These are phyloP conservation scores for Mormyrus iriodes DNA, from an alignment of 2,113 vertebrate species.

Conservation along the genomic window DNA sequence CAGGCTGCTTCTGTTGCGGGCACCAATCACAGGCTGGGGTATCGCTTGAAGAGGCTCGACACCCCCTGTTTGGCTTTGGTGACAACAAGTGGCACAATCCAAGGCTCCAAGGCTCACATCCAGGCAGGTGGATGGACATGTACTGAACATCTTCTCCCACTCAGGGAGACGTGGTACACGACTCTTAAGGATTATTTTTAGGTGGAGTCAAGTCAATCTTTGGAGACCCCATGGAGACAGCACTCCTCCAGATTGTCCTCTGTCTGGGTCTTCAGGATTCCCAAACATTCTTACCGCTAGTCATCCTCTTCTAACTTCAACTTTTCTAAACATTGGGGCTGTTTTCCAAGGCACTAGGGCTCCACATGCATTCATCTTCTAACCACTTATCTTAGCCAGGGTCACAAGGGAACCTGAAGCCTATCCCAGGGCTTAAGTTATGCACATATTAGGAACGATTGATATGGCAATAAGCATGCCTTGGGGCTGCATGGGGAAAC, in stretches of 20 bases:
- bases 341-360: not conserved
- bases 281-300: not conserved
- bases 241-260: not conserved
- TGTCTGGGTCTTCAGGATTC: not conserved
- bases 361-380: not conserved
- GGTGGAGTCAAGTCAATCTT: not conserved
- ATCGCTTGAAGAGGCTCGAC: not conserved
- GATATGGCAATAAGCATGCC: not conserved
- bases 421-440: not conserved
- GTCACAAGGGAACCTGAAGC: not conserved
- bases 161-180: not conserved
- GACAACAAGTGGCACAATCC: not conserved
- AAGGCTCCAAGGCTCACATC: not conserved
- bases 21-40: not conserved
- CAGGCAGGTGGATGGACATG: not conserved
- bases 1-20: slow-evolving; percentile 21
- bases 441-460: not conserved
- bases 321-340: not conserved
- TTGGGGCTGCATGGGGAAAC: not conserved
- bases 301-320: not conserved
- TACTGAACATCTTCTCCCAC: not conserved
- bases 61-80: not conserved
- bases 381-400: not conserved
- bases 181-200: not conserved
- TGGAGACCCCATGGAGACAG: not conserved